Evolutionary conservation across 2,888 invertebrate genomes (phyloP).

Genomic region (Hypercompe scribonia): DNA sequence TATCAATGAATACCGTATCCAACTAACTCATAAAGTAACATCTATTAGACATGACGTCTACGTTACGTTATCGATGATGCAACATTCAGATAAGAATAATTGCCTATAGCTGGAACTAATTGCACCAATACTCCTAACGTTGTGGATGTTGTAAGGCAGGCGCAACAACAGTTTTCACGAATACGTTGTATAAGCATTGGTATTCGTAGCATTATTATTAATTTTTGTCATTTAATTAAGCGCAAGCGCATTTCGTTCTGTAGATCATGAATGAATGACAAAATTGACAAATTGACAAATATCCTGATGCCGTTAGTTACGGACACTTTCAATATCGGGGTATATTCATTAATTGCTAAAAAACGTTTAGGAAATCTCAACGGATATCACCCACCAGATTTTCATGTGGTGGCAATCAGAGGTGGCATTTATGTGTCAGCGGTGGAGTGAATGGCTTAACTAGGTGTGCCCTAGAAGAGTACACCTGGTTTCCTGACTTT

Average conservation of each 20-base stretch:
- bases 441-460: no score
- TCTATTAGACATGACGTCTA: background rate
- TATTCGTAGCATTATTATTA: background rate
- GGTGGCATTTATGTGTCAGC: no score
- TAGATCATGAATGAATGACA: background rate
- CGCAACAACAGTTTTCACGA: background rate
- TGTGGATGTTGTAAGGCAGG: background rate
- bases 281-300: no score
- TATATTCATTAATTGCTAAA: no score
- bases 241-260: background rate
- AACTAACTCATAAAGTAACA: background rate
- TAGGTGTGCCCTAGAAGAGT: no score
- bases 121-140: background rate
- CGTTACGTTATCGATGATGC: background rate
- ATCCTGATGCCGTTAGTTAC: background rate
- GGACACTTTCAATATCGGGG: background rate
- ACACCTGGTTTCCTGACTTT: no score
- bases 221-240: background rate
- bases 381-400: no score
- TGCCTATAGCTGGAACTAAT: background rate
- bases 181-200: background rate
- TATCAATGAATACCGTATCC: background rate
- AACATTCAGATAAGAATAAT: constrained; percentile 4
- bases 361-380: no score
- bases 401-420: no score